Evolutionary conservation across 1,140 invertebrate genomes (phyloP), one percentile per base, ranked within the genome.

Genomic region (Rhizoglyphus robini): DNA sequence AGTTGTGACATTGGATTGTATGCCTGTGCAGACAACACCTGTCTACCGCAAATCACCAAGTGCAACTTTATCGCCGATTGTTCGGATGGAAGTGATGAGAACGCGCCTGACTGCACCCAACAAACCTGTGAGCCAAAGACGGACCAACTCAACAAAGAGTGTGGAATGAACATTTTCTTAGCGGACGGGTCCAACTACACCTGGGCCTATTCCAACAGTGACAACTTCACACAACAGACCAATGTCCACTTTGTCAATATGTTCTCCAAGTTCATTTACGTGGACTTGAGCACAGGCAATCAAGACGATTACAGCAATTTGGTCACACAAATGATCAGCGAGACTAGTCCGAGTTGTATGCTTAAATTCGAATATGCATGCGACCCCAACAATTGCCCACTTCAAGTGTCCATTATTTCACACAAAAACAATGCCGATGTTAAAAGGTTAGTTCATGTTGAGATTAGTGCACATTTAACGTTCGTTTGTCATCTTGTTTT

Each of bases 31-130:
- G 51, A 54, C 20, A 20, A 54, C 20, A 8, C 23, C 20, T 54
- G 51, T 54, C 51, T 54, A 8, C 51, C 51, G 20, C 8, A 5
- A 25, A 8, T 54, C 8, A 72, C 72, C 27, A 68, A 74, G 73
- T 95, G 92, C 77, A 87, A 96, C 72, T 91, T 90, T 67, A 91
- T 88, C 74, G 75, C 80, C 4, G 88, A 94, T 73, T 96, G 91
- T 75, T 80, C 90, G 31, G 90, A 88, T 67, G 82, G 85, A 32
- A 83, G 81, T 58, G 91, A 95, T 72, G 91, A 95, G 74, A 82
- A 86, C 51, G 83, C 58, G 25, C 51, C 51, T 23, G 51, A 54
- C 8, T 60, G 58, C 25, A 60, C 58, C 5, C 58, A 60, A 41
- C 8, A 8, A 25, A 5, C 34, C 5, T 60, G 58, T 60, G 5